phyloP scores from a whole-genome alignment of 2,113 vertebrate species.

The Zosterops lateralis region DNA sequence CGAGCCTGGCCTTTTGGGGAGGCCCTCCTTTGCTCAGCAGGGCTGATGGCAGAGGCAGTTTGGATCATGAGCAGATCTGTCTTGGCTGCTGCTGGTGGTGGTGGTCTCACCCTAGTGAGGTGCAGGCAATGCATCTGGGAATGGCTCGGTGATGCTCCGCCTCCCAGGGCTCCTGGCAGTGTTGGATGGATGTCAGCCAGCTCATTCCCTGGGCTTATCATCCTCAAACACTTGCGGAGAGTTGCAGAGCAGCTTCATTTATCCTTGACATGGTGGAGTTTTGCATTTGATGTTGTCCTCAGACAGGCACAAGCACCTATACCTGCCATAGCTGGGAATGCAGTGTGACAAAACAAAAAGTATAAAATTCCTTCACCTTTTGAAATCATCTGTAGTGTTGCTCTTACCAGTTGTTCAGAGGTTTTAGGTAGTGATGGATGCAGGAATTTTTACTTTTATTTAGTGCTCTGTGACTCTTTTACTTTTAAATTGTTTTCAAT shows the following conservation, averaged over 20 bases:
- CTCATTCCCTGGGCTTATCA: not conserved
- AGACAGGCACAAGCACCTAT: fast-evolving
- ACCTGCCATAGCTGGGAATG: not conserved
- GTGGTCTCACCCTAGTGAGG: not conserved
- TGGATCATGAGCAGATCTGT: not conserved
- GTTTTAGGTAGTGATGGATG: not conserved
- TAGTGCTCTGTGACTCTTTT: not conserved
- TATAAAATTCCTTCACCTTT: not conserved
- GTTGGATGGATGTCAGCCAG: not conserved
- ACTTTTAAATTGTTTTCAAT: not conserved
- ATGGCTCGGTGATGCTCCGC: not conserved
- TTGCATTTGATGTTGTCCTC: not conserved
- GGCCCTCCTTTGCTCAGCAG: not conserved
- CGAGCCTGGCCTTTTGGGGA: not conserved
- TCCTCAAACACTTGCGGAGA: not conserved
- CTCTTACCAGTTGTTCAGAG: not conserved
- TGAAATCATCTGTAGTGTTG: not conserved
- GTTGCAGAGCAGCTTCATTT: not conserved
- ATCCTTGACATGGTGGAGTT: fast-evolving
- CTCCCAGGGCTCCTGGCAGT: not conserved
- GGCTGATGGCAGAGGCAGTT: not conserved
- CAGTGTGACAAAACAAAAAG: fast-evolving
- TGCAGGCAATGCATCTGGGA: fast-evolving
- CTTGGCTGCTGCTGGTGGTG: not conserved
- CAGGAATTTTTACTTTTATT: not conserved